Percentiles rank a stretch among this genome's conserved stretches.
phyloP scores from a whole-genome alignment of 2,797 vertebrate species.

The Myotis daubentonii region DNA sequence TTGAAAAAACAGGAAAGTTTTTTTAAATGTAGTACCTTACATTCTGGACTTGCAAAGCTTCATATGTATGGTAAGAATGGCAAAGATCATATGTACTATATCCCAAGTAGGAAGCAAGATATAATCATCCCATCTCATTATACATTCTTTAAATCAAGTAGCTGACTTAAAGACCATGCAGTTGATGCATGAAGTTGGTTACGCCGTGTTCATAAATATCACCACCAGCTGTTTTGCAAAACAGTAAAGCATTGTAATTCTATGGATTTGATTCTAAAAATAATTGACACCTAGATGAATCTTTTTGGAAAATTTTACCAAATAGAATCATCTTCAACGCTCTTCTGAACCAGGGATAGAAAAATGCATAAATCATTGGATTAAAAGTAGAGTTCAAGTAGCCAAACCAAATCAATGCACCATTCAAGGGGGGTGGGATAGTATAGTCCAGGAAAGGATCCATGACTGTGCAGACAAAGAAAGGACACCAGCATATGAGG shows the following conservation, averaged over 20 bases:
- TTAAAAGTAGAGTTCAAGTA: constrained; percentile 92
- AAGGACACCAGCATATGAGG: constrained; percentile 90
- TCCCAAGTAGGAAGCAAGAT: not conserved
- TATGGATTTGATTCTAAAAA: constrained; percentile 79
- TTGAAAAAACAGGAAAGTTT: not conserved
- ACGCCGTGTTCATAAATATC: not conserved
- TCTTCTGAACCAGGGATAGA: constrained; percentile 90
- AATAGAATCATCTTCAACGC: constrained; percentile 87
- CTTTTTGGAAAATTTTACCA: constrained; percentile 86
- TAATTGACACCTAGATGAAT: constrained; percentile 86
- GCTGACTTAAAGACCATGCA: not conserved
- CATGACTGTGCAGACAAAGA: constrained; percentile 87
- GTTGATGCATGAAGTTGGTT: not conserved
- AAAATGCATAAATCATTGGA: constrained; percentile 92
- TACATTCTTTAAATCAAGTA: not conserved
- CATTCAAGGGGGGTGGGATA: constrained; percentile 82
- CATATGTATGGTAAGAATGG: not conserved
- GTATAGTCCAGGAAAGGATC: constrained; percentile 84
- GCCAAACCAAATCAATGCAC: constrained; percentile 89
- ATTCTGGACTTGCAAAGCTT: not conserved
- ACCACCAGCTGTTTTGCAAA: not conserved
- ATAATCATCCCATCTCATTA: not conserved
- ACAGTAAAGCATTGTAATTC: not conserved
- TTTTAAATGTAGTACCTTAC: not conserved
- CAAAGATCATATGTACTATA: not conserved